phyloP scores from a whole-genome alignment of 2,797 vertebrate genomes.

The Coilia nasus region DNA sequence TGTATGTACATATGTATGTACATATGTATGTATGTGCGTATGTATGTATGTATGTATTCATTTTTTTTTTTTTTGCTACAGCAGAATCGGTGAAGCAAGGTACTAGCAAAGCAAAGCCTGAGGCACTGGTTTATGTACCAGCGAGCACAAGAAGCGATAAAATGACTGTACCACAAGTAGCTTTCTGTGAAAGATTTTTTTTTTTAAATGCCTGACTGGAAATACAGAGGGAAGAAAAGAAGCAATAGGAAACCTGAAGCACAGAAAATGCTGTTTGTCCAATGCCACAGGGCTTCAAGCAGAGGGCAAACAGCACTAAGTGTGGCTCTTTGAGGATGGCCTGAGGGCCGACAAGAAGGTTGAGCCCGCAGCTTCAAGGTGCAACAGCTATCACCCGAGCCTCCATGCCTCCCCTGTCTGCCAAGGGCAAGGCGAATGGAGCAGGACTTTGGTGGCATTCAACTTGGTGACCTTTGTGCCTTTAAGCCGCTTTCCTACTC shows the following conservation, averaged over 20 bases:
- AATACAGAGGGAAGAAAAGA: not conserved
- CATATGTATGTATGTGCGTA: too few species aligned
- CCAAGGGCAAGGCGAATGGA: constrained; percentile 75
- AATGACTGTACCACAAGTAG: not conserved
- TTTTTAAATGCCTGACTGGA: not conserved
- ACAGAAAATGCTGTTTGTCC: not conserved
- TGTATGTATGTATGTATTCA: too few species aligned
- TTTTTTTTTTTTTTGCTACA: not conserved
- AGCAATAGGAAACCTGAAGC: not conserved
- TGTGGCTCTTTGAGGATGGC: not conserved
- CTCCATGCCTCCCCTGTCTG: constrained; percentile 60
- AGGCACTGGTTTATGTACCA: not conserved
- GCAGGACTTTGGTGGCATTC: constrained; percentile 76
- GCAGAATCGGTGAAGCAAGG: not conserved
- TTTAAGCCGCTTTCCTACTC: constrained; percentile 85
- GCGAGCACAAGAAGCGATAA: not conserved
- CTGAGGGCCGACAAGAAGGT: constrained; percentile 39
- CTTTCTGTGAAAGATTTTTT: not conserved
- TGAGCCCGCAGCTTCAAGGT: constrained; percentile 69
- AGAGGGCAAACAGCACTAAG: not conserved
- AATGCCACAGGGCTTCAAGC: not conserved
- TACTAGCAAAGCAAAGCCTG: not conserved
- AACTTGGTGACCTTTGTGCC: constrained; percentile 83
- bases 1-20: too few species aligned
- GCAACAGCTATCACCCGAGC: constrained; percentile 72